Evolutionary conservation across 1,140 invertebrate species (phyloP), one percentile per base, ranked within the genome.

Genomic region (Drosophila aff.): DNA sequence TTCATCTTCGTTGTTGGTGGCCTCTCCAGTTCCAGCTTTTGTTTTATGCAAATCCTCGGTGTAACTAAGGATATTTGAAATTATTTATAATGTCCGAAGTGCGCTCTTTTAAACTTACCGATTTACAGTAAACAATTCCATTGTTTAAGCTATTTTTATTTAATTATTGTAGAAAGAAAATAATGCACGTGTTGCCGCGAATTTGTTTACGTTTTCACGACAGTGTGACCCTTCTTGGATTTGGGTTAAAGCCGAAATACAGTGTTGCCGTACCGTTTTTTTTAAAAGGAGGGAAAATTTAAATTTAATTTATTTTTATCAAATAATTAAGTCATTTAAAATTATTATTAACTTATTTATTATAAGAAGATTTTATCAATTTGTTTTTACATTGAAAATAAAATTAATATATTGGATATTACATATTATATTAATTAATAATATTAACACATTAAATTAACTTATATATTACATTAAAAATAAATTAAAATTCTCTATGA

Each of bases 1-100:
- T 81, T 94, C 89, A 58, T 94, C 93, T 93, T 95, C 94, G 66
- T 93, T 93, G 33, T 57, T 28, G 40, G 23, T 43, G 52, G 33
- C 21, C 36, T 52, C 23, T 50, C 46, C 2, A n/a, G 60, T 65
- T 43, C n/a, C 10, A 4, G 40, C 28, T 43, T 67, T 84, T 10
- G 26, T 60, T 28, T 62, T 66, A 8, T 65, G 50, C 1, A 61
- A 61, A 44, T 73, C 65, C 26, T 87, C 83, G 1, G 76, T 87
- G 46, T 86, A 86, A 4, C 83, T 87, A 7, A 0, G 5, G 1
- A 18, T 3, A 36, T 26, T 11, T 58, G 10, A 9, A 9, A 9
- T 61, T 58, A 57, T 4, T 18, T 44, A 38, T 5, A 21, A 2
- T 58, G 9, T n/a, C 6, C 1, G 6, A 38, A 41, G 44, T 33